Evolutionary conservation across 2,113 vertebrate genomes (phyloP).

Genomic region (Hippocampus zosterae): DNA sequence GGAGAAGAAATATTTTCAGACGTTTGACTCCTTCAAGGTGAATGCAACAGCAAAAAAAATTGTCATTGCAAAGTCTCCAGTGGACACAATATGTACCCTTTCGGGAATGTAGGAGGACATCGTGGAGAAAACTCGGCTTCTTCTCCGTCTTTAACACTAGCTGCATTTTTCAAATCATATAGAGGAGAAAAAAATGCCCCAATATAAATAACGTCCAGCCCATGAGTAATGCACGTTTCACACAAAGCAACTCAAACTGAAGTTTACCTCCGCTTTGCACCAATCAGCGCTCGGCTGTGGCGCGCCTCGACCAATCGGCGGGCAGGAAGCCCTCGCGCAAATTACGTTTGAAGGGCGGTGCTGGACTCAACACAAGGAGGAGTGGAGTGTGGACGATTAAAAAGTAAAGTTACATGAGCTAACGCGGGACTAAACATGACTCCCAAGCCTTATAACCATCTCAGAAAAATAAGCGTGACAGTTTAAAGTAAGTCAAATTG

Average conservation of each 20-base stretch:
- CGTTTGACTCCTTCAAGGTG: neutral
- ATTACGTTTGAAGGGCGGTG: conserved; percentile 66
- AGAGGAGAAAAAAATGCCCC: neutral
- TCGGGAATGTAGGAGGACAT: no score
- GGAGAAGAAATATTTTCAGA: neutral
- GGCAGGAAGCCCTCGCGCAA: conserved; percentile 14
- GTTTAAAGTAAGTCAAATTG: neutral
- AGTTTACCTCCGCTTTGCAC: conserved; percentile 32
- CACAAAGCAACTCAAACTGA: conserved; percentile 73
- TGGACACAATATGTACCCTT: no score
- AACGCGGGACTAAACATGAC: neutral
- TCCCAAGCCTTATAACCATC: neutral
- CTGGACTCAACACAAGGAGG: conserved; percentile 34
- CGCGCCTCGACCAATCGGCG: conserved; percentile 61
- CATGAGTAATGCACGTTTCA: conserved; percentile 27
- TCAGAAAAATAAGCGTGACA: neutral
- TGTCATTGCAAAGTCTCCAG: no score
- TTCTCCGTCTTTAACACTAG: neutral
- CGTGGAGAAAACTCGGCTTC: no score
- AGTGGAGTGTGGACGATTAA: conserved; percentile 1
- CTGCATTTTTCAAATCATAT: neutral
- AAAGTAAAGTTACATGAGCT: neutral
- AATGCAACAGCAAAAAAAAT: neutral
- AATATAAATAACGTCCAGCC: conserved; percentile 62
- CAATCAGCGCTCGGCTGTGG: conserved; percentile 60